These are phyloP conservation scores for Brassicogethes aeneus DNA, from an alignment of 2,888 invertebrate species.

Conservation along the genomic window DNA sequence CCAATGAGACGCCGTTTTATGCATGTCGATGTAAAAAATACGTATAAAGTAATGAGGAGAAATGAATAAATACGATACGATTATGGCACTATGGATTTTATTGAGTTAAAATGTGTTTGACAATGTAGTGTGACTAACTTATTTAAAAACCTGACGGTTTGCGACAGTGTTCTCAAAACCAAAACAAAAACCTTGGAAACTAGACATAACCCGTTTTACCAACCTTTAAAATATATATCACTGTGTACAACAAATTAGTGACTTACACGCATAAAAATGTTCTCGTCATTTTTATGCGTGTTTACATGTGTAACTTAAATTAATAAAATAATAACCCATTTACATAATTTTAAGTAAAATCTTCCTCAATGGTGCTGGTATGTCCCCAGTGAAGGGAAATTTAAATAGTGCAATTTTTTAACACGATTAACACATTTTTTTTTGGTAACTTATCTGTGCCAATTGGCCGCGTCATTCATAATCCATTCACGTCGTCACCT, in stretches of 20 bases:
- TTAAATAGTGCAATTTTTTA: conserved; percentile 6
- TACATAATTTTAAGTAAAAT: conserved; percentile 1
- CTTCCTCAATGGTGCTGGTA: not conserved
- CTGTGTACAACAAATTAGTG: conserved; percentile 5
- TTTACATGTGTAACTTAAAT: conserved; percentile 1
- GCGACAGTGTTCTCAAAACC: conserved; percentile 9
- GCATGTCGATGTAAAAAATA: conserved; percentile 3
- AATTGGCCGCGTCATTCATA: not conserved
- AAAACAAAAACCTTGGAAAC: not conserved
- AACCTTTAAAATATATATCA: conserved; percentile 14
- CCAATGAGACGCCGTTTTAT: not conserved
- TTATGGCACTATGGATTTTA: conserved; percentile 44
- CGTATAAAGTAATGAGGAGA: not conserved
- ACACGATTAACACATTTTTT: conserved; percentile 1
- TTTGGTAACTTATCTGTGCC: conserved; percentile 10
- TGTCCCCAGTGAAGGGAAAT: not conserved
- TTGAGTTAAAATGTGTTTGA: conserved; percentile 41
- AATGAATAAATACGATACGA: conserved; percentile 33
- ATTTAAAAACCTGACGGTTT: conserved; percentile 18
- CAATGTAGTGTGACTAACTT: conserved; percentile 37
- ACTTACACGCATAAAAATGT: not conserved
- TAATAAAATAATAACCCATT: not conserved
- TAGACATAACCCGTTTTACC: conserved; percentile 21
- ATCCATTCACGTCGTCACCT: not conserved
- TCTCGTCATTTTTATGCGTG: not conserved